phyloP scores from a whole-genome alignment of 2,888 invertebrate genomes.

The Eilema depressum region DNA sequence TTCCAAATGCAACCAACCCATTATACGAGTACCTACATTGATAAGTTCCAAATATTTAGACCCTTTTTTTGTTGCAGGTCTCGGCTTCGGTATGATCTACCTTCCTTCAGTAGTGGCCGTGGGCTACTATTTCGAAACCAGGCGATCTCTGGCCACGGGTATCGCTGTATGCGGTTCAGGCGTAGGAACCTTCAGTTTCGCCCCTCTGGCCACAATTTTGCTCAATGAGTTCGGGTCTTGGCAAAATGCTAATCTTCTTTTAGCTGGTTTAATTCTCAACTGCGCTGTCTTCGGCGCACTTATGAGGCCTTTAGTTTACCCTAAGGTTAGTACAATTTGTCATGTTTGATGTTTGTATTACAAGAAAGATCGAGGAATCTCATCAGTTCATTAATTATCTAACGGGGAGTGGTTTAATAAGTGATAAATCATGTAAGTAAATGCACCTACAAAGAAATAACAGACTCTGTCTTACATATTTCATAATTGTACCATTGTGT shows the following conservation, averaged over 20 bases:
- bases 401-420: slow-evolving; percentile 16
- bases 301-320: slow-evolving; percentile 93
- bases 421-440: slow-evolving; percentile 17
- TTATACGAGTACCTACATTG: too few relatives aligned
- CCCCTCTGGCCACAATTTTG: slow-evolving; percentile 94
- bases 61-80: slow-evolving; percentile 86
- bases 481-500: slow-evolving; percentile 15
- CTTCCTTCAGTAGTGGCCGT: slow-evolving; percentile 98
- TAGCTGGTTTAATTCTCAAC: slow-evolving; percentile 97
- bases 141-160: slow-evolving; percentile 97
- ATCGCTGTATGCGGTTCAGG: slow-evolving; percentile 99
- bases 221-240: slow-evolving; percentile 93
- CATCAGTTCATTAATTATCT: slow-evolving; percentile 11
- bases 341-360: neutral
- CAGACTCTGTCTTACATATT: slow-evolving; percentile 15
- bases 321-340: slow-evolving; percentile 81
- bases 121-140: slow-evolving; percentile 98
- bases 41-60: neutral
- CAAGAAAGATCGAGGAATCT: neutral
- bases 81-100: slow-evolving; percentile 97
- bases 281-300: slow-evolving; percentile 95
- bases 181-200: slow-evolving; percentile 97
- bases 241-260: slow-evolving; percentile 96
- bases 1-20: neutral
- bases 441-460: slow-evolving; percentile 17